Conservation (phyloP, 2,797 vertebrate species). For the Parauchenoglanis punctatus region DNA sequence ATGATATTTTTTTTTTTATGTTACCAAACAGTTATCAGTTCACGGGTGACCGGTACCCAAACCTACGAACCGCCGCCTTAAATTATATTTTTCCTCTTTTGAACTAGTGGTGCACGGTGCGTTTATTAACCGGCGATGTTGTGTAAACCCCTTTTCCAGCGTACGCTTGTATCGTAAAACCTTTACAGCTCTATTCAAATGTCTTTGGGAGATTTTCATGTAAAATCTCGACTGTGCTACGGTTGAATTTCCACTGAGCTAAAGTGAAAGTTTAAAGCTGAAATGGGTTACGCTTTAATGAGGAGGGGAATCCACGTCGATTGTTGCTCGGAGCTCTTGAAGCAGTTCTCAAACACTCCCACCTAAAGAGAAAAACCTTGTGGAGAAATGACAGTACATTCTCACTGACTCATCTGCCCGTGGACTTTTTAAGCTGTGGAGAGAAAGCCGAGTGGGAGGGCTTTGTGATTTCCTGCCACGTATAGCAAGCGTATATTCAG, state of each 20-base stretch:
- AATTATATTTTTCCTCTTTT: not conserved
- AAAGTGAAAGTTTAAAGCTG: constrained; percentile 17
- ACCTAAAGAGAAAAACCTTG: constrained; percentile 28
- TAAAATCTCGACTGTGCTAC: not conserved
- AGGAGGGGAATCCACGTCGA: constrained; percentile 36
- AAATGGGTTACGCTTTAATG: not conserved
- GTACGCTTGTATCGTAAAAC: constrained; percentile 15
- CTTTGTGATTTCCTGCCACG: constrained; percentile 23
- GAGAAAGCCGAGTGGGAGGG: constrained; percentile 39
- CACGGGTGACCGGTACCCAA: not conserved
- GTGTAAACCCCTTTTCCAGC: constrained; percentile 17
- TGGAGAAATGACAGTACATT: constrained; percentile 23
- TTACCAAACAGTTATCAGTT: too few relatives aligned
- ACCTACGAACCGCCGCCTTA: not conserved
- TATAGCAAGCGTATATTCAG: not conserved
- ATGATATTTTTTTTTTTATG: too few relatives aligned
- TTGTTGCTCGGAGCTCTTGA: constrained; percentile 1
- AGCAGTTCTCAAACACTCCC: constrained; percentile 36
- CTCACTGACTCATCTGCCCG: constrained; percentile 43
- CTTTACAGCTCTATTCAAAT: constrained; percentile 37
- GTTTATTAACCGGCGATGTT: not conserved
- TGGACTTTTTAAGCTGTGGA: constrained; percentile 8
- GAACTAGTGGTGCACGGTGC: not conserved
- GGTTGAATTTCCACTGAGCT: constrained; percentile 17
- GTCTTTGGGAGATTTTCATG: constrained; percentile 19